These are phyloP conservation scores for Netelia inedita DNA, from an alignment of 2,888 invertebrate genomes.

Conservation along the genomic window DNA sequence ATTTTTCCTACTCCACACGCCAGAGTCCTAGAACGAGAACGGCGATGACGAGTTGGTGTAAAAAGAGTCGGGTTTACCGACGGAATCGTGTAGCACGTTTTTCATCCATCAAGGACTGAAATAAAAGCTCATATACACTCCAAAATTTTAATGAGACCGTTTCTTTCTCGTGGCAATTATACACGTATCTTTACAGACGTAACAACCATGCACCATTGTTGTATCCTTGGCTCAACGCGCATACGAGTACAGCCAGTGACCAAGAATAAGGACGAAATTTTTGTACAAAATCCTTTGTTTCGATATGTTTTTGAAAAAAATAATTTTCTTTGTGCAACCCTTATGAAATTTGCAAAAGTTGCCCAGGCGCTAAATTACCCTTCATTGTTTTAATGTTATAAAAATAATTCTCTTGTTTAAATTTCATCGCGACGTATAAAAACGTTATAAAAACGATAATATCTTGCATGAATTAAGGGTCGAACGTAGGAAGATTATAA, in stretches of 20 bases:
- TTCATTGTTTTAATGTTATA: too few species aligned
- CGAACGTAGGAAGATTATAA: too few species aligned
- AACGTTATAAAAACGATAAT: too few species aligned
- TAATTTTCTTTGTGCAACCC: too few species aligned
- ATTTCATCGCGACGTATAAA: too few species aligned
- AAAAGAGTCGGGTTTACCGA: constrained; percentile 1
- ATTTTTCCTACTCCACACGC: not conserved
- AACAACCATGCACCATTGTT: not conserved
- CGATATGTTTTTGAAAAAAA: too few species aligned
- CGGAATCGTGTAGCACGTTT: not conserved
- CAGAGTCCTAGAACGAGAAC: not conserved
- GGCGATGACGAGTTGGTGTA: constrained; percentile 1
- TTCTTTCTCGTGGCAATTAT: constrained; percentile 15
- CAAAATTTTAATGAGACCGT: constrained; percentile 19
- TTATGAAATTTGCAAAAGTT: too few species aligned
- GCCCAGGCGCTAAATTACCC: too few species aligned
- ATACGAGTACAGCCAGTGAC: not conserved
- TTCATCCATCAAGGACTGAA: not conserved
- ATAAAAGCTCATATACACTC: constrained; percentile 12
- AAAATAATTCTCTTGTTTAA: too few species aligned
- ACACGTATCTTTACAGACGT: not conserved
- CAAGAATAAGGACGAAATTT: too few species aligned
- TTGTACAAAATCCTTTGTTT: too few species aligned
- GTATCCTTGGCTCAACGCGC: not conserved
- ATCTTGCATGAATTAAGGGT: too few species aligned